Base-by-base conservation (phyloP, 2,888 invertebrate species). In the Platynereis dumerilii region DNA sequence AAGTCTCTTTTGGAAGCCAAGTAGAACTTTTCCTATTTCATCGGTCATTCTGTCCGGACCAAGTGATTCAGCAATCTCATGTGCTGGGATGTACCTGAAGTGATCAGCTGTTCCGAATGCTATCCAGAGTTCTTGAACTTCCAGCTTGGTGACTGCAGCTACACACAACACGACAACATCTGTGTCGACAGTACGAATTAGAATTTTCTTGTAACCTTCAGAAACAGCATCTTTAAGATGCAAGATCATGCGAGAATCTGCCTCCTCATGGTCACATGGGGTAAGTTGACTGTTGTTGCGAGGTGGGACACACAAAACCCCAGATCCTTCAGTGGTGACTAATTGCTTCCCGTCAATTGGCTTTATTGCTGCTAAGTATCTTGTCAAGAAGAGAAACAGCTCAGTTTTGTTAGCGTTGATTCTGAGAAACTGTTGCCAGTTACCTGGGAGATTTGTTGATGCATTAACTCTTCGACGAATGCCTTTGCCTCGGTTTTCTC, bases 241-340 rank as follows among this genome's bases (percentile, higher is more conserved):
- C 22, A 53, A 20, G 22, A 53, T 10, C 17, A 53, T 53, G 10
- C 20, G 15, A 17, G 65, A 66, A 54, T 72, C 69, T 12, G 73
- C 69, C 53, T 72, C 70, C 57, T 71, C 71, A 10, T 73, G 68
- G 27, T 24, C 57, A 42, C 72, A 71, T 24, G 67, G 66, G 12
- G 62, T 55, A 15, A 72, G 56, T 27, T 24, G 20, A 20, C 48
- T 12, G 15, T 54, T 48, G 44, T 1, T n/a, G n/a, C n/a, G n/a
- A n/a, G n/a, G n/a, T n/a, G n/a, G n/a, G n/a, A n/a, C n/a, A n/a
- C n/a, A n/a, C n/a, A n/a, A n/a, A n/a, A n/a, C n/a, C n/a, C n/a
- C n/a, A n/a, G n/a, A n/a, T n/a, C n/a, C n/a, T n/a, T n/a, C n/a
- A n/a, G n/a, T n/a, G n/a, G n/a, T n/a, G n/a, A n/a, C n/a, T n/a